phyloP scores from a whole-genome alignment of 1,140 invertebrate genomes.

The Lepidurus apus region DNA sequence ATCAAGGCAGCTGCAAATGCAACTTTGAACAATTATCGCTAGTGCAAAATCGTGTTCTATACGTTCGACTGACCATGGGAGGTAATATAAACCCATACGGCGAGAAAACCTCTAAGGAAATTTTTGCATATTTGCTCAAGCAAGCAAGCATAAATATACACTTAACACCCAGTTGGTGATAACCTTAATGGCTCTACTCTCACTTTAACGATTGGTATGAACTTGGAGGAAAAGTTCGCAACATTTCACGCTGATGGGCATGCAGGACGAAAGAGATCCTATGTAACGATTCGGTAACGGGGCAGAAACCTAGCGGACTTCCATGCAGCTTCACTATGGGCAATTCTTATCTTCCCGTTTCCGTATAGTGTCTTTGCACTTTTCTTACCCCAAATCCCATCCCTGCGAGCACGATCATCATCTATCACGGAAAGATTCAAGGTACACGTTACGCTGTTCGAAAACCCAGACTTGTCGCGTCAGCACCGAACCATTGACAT shows the following conservation, averaged over 20 bases:
- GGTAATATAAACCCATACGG: neutral
- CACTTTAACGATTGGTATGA: neutral
- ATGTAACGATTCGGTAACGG: too few species aligned
- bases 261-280: too few species aligned
- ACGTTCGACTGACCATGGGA: neutral
- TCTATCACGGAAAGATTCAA: neutral
- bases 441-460: neutral
- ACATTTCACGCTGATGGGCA: neutral
- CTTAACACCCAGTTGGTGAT: conserved; percentile 7
- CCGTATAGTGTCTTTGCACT: neutral
- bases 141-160: neutral
- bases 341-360: too few species aligned
- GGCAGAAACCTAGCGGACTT: too few species aligned
- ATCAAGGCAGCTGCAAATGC: neutral
- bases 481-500: neutral
- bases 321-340: too few species aligned
- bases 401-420: neutral
- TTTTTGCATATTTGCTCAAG: neutral
- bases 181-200: neutral
- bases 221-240: neutral
- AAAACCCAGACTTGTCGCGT: neutral
- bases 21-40: neutral
- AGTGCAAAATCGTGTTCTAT: neutral
- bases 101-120: neutral
- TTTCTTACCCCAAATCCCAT: neutral